These are phyloP conservation scores for Lasioglossum leucozonium DNA, from an alignment of 2,888 invertebrate species.

Conservation along the genomic window DNA sequence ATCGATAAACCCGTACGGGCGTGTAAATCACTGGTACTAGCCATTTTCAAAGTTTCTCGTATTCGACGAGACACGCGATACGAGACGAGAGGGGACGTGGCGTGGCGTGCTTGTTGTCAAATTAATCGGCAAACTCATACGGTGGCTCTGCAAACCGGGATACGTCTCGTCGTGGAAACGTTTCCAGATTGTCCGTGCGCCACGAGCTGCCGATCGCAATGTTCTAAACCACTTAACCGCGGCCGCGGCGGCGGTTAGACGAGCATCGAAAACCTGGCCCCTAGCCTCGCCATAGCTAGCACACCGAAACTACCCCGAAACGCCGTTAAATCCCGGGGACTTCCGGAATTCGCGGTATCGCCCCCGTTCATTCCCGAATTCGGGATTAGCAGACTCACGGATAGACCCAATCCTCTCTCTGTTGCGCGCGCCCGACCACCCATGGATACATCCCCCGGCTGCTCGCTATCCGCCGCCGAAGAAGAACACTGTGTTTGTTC, in stretches of 20 bases:
- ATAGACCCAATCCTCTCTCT: background rate
- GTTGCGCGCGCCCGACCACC: background rate
- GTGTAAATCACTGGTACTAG: slow-evolving; percentile 49
- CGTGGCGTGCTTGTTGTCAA: slow-evolving; percentile 47
- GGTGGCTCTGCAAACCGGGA: slow-evolving; percentile 47
- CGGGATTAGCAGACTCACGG: slow-evolving; percentile 53
- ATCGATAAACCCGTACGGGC: slow-evolving; percentile 40
- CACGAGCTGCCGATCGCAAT: slow-evolving; percentile 69
- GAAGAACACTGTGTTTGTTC: slow-evolving; percentile 12
- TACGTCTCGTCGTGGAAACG: slow-evolving; percentile 61
- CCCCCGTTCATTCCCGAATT: slow-evolving; percentile 64
- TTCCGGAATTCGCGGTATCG: slow-evolving; percentile 68
- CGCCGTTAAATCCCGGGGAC: slow-evolving; percentile 64
- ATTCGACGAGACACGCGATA: background rate
- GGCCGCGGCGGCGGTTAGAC: slow-evolving; percentile 63
- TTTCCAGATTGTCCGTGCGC: slow-evolving; percentile 57
- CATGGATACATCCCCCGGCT: background rate
- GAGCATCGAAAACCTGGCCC: slow-evolving; percentile 56
- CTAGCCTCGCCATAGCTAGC: slow-evolving; percentile 7
- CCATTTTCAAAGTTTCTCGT: slow-evolving; percentile 41
- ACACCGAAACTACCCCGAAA: slow-evolving; percentile 52
- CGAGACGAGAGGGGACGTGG: background rate
- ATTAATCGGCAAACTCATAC: slow-evolving; percentile 65
- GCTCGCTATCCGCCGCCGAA: background rate
- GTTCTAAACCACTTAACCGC: slow-evolving; percentile 66